These are phyloP conservation scores for Cyphomyrus plagiostoma DNA, from an alignment of 2,113 vertebrate genomes.

Conservation along the genomic window DNA sequence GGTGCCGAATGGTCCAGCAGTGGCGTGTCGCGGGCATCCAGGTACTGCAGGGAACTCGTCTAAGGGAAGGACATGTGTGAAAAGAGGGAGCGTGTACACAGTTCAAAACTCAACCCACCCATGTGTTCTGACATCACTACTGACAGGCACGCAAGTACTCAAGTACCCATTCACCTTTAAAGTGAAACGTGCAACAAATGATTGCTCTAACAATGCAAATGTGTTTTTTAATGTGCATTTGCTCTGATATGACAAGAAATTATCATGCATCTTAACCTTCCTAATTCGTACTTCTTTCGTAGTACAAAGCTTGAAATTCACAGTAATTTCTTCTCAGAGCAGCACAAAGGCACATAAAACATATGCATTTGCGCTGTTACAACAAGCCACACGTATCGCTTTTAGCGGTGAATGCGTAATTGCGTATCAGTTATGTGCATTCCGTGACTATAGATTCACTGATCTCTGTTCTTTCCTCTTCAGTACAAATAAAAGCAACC, in stretches of 20 bases:
- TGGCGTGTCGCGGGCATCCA: constrained; percentile 83
- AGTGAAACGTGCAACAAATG: neutral
- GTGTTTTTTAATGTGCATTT: too few relatives aligned
- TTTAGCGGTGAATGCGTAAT: too few relatives aligned
- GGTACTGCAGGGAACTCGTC: constrained; percentile 86
- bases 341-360: neutral
- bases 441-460: neutral
- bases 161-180: neutral
- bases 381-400: too few relatives aligned
- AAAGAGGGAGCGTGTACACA: neutral
- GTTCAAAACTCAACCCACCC: neutral
- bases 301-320: neutral
- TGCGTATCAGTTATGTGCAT: too few relatives aligned
- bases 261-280: neutral
- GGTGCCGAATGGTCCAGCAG: constrained; percentile 84
- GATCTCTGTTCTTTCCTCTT: neutral
- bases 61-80: constrained; percentile 31
- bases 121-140: neutral
- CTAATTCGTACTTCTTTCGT: neutral
- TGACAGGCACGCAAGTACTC: neutral
- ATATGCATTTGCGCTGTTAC: too few relatives aligned
- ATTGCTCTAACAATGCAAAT: neutral
- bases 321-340: neutral
- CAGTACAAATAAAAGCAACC: neutral
- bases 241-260: too few relatives aligned